Evolutionary conservation across 2,797 vertebrate genomes (phyloP).

Genomic region (Telmatherina bonti): DNA sequence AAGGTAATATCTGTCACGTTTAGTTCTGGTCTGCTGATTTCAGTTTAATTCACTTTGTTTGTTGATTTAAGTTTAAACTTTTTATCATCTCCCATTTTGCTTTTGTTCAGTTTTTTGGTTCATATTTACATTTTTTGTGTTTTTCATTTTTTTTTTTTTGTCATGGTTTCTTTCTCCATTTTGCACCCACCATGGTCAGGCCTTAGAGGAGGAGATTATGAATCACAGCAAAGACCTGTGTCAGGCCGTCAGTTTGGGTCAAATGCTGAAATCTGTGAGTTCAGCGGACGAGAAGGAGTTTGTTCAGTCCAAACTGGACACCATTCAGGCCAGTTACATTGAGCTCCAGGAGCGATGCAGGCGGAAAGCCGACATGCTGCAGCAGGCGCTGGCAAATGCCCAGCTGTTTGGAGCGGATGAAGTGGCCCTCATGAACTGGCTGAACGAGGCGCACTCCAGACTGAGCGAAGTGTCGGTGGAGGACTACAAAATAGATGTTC

Average conservation of each 20-base stretch:
- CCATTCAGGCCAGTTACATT: constrained; percentile 88
- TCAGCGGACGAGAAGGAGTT: constrained; percentile 95
- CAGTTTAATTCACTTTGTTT: constrained; percentile 33
- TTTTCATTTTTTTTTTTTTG: constrained; percentile 51
- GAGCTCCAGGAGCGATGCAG: constrained; percentile 93
- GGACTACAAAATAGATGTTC: constrained; percentile 87
- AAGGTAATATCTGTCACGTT: constrained; percentile 81
- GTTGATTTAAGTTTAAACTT: constrained; percentile 42
- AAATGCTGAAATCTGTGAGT: constrained; percentile 91
- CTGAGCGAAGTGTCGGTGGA: constrained; percentile 89
- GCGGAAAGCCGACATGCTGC: constrained; percentile 92
- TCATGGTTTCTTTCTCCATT: constrained; percentile 65
- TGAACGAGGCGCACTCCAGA: constrained; percentile 89
- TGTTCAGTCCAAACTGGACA: constrained; percentile 93
- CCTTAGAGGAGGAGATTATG: constrained; percentile 94
- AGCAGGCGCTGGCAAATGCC: constrained; percentile 94
- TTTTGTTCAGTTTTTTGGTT: constrained; percentile 71
- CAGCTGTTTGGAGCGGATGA: constrained; percentile 97
- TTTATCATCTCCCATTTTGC: constrained; percentile 58
- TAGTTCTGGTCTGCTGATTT: constrained; percentile 8
- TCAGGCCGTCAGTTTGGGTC: constrained; percentile 92
- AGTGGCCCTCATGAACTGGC: constrained; percentile 98
- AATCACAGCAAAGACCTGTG: constrained; percentile 91
- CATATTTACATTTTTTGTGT: constrained; percentile 60
- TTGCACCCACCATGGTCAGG: constrained; percentile 77